Evolutionary conservation across 2,797 vertebrate species (phyloP).

Genomic region (Garrulus glandarius): DNA sequence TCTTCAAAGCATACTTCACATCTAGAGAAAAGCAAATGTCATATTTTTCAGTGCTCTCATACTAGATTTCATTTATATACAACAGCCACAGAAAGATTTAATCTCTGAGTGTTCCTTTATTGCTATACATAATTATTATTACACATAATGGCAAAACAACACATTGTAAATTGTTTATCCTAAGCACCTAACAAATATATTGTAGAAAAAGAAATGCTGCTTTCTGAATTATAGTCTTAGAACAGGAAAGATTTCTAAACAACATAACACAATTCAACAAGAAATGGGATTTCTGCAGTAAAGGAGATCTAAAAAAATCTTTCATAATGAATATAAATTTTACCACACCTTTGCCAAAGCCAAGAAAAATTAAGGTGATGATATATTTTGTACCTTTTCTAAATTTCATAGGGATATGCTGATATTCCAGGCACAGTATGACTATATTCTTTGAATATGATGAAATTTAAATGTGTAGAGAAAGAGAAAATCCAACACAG

Average conservation of each 20-base stretch:
- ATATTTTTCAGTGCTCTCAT: background rate
- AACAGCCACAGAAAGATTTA: background rate
- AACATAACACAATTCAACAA: background rate
- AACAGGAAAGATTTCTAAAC: background rate
- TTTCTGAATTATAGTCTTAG: background rate
- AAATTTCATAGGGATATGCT: background rate
- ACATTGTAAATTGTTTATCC: background rate
- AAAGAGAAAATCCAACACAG: background rate
- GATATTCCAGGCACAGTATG: background rate
- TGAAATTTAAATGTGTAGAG: background rate
- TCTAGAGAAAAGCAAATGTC: background rate
- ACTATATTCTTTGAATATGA: background rate
- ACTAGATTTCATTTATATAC: background rate
- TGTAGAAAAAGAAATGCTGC: background rate
- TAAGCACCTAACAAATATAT: background rate
- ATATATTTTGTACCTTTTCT: background rate
- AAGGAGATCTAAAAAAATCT: background rate
- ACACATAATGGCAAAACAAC: background rate
- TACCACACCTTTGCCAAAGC: background rate
- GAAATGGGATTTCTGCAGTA: background rate
- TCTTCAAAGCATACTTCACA: background rate
- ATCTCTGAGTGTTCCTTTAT: background rate
- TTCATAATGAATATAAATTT: background rate
- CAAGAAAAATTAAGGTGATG: fast-evolving
- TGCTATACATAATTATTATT: background rate